Percentiles rank a stretch among this genome's conserved stretches.
These are phyloP conservation scores for Belonocnema kinseyi DNA, from an alignment of 1,140 invertebrate species.

Conservation along the genomic window DNA sequence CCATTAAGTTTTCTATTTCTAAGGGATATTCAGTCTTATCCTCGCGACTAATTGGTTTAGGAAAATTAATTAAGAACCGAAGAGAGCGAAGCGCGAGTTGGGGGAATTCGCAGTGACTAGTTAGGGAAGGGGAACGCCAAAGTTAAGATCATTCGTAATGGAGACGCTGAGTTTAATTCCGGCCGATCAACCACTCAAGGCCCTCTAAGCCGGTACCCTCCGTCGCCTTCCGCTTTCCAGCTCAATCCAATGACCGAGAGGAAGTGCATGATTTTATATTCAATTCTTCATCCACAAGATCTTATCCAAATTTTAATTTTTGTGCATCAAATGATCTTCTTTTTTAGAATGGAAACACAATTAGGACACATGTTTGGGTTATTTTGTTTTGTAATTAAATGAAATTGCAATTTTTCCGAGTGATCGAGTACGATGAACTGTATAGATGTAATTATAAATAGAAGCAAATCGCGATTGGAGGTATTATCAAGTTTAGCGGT, in stretches of 20 bases:
- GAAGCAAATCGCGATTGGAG: no score
- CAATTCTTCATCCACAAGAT: constrained; percentile 6
- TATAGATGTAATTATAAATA: no score
- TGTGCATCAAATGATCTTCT: background rate
- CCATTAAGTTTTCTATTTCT: constrained; percentile 63
- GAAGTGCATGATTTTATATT: constrained; percentile 20
- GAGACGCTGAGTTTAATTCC: constrained; percentile 62
- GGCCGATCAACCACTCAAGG: constrained; percentile 60
- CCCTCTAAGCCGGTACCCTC: constrained; percentile 45
- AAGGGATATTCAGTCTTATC: constrained; percentile 55
- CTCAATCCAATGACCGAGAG: constrained; percentile 26
- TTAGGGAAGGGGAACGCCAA: constrained; percentile 39
- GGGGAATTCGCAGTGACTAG: constrained; percentile 35
- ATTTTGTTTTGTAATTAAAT: no score
- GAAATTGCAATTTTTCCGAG: no score
- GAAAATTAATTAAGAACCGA: constrained; percentile 70
- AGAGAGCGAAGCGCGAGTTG: constrained; percentile 39
- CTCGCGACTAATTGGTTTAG: constrained; percentile 67
- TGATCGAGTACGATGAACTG: no score
- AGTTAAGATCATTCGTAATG: constrained; percentile 60
- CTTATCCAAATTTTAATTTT: background rate
- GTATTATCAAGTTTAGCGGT: no score
- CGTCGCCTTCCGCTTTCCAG: constrained; percentile 24
- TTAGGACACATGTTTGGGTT: no score
- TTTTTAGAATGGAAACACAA: background rate